A percentile compares a stretch with the other conserved stretches of the same genome.
Evolutionary conservation across 2,113 vertebrate species (phyloP).

Genomic region (Haliaeetus leucogaster): DNA sequence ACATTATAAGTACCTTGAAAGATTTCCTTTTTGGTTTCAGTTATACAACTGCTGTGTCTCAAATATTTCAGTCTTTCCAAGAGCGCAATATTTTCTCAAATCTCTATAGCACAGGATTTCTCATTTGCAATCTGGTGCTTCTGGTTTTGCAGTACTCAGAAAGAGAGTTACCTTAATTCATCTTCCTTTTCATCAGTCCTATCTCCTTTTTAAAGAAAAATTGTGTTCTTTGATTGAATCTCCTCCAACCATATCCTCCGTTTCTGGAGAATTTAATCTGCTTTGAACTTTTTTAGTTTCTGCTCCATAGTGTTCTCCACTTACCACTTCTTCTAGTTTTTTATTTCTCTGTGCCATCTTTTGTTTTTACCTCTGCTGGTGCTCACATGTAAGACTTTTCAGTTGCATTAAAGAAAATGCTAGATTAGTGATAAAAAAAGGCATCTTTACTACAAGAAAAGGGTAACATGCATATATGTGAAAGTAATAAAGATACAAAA

Average conservation of each 20-base stretch:
- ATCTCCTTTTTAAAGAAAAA: slow-evolving; percentile 6
- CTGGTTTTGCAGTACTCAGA: background rate
- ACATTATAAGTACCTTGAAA: background rate
- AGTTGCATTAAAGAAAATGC: background rate
- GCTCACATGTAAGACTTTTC: background rate
- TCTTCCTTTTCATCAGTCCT: background rate
- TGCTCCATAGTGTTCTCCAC: background rate
- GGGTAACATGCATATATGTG: background rate
- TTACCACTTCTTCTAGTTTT: background rate
- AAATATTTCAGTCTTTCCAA: background rate
- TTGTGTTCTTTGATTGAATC: background rate
- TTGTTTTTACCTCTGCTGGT: background rate
- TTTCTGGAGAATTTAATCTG: slow-evolving; percentile 1
- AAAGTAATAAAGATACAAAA: background rate
- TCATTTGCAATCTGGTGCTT: slow-evolving; percentile 25
- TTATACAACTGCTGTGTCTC: background rate
- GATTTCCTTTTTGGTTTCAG: background rate
- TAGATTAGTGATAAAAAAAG: background rate
- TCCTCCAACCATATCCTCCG: background rate
- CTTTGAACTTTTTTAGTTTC: background rate
- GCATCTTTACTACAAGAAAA: background rate
- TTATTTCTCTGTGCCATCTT: background rate
- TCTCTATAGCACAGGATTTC: background rate
- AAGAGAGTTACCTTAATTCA: slow-evolving; percentile 6
- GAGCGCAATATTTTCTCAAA: background rate